Evolutionary conservation across 2,113 vertebrate genomes (phyloP), one percentile per base, ranked within the genome.

Genomic region (Setophaga kirtlandii): DNA sequence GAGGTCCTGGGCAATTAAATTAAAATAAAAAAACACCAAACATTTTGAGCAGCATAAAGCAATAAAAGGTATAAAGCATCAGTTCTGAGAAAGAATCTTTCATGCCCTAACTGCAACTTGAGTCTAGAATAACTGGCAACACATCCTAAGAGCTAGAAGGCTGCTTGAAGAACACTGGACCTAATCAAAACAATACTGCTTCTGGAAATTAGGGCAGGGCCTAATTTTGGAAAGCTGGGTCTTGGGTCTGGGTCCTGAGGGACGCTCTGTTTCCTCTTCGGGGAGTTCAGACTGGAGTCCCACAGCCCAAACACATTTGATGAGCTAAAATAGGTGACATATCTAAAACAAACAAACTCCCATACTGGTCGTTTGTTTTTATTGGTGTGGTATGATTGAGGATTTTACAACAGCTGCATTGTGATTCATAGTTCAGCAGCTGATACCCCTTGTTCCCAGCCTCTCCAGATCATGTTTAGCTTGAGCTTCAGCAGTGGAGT

Each of bases 1-100:
- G 97, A 39, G 99, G 99, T n/a, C 99, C 99, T 99, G 95, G 83
- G 68, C 6, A 88, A n/a, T 78, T 15, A 39, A 60, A 69, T 47
- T 6, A 1, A 27, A 65, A 92, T 20, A 59, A 10, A 9, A 52
- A 74, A 65, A 14, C 6, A 52, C 8, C 5, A 86, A 58, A 6
- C 25, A 37, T 70, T 90, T 68, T 97, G 49, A 97, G 55, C 19
- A 73, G 23, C 0, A 0, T 62, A 73, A 68, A 70, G 15, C 30
- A 74, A 42, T 59, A 9, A 20, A 74, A 62, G 17, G 15, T 3
- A 46, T 46, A 46, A 46, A 8, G 9, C 3, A 6, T 59, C 49
- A 68, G 14, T 42, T 91, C 52, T 78, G 73, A 76, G 59, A 75
- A 81, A 39, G 22, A 64, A 30, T 67, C 33, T 74, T 74, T 56